phyloP scores from a whole-genome alignment of 2,797 vertebrate genomes.

The Pelodytes ibericus region DNA sequence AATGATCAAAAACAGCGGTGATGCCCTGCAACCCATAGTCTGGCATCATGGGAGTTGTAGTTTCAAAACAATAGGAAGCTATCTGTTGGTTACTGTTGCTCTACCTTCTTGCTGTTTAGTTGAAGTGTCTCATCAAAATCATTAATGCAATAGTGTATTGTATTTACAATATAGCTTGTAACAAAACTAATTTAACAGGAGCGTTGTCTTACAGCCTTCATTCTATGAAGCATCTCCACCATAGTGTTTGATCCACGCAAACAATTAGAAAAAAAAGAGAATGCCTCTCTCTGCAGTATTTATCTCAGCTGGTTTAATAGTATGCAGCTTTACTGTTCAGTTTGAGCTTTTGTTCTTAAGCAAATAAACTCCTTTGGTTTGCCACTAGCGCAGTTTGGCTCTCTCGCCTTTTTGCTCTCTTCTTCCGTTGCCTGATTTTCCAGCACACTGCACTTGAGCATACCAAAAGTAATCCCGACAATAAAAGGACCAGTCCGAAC shows the following conservation, averaged over 20 bases:
- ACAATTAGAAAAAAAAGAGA: constrained; percentile 29
- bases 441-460: constrained; percentile 83
- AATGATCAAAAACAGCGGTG: no score
- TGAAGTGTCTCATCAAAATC: no score
- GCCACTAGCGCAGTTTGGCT: constrained; percentile 85
- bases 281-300: no score
- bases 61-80: not conserved
- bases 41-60: not conserved
- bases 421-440: constrained; percentile 79
- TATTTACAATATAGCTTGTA: no score
- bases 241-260: constrained; percentile 1
- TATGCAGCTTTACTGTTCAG: constrained; percentile 27
- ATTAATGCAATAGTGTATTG: no score
- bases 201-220: not conserved
- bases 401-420: constrained; percentile 80
- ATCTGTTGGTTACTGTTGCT: not conserved
- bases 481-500: constrained; percentile 85
- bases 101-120: not conserved
- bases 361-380: constrained; percentile 83
- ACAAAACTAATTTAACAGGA: no score
- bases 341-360: constrained; percentile 63
- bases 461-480: constrained; percentile 79
- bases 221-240: not conserved
- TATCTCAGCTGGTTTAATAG: not conserved
- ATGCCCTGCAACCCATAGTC: not conserved